Conservation (phyloP, 2,113 vertebrate genomes). For the Corythoichthys haematopterus region DNA sequence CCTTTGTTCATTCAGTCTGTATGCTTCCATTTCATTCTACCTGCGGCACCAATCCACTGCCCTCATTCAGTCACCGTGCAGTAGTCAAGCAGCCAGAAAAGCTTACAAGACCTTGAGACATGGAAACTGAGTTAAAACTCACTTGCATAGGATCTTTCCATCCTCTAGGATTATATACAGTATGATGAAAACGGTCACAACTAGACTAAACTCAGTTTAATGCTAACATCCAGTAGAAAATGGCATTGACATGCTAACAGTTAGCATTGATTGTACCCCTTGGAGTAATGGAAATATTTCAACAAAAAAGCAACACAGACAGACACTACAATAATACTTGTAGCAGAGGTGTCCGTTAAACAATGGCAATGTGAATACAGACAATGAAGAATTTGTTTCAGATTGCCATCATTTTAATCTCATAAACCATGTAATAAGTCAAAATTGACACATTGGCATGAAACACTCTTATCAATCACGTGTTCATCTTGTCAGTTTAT, state of each 20-base stretch:
- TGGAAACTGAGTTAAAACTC: slow-evolving; percentile 1
- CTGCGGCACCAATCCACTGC: slow-evolving; percentile 45
- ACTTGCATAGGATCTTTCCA: no score
- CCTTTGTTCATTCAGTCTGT: slow-evolving; percentile 32
- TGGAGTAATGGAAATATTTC: no score
- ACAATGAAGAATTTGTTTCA: no score
- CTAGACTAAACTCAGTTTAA: no score
- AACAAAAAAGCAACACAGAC: no score
- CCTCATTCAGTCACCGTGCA: slow-evolving; percentile 55
- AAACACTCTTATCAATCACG: slow-evolving; percentile 8
- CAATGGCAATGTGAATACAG: no score
- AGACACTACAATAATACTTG: no score
- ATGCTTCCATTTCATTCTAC: slow-evolving; percentile 27
- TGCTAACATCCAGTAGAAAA: no score
- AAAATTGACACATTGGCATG: neutral
- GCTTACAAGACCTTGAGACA: slow-evolving; percentile 10
- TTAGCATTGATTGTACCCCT: no score
- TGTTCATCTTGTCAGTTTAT: slow-evolving; percentile 8
- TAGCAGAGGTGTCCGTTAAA: no score
- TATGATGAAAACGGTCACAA: neutral
- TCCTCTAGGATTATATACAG: no score
- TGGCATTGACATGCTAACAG: no score
- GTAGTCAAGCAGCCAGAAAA: slow-evolving; percentile 26
- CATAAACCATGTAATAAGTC: neutral
- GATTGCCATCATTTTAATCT: neutral